Base-by-base conservation (phyloP, 2,113 vertebrate species). In the Alligator mississippiensis region DNA sequence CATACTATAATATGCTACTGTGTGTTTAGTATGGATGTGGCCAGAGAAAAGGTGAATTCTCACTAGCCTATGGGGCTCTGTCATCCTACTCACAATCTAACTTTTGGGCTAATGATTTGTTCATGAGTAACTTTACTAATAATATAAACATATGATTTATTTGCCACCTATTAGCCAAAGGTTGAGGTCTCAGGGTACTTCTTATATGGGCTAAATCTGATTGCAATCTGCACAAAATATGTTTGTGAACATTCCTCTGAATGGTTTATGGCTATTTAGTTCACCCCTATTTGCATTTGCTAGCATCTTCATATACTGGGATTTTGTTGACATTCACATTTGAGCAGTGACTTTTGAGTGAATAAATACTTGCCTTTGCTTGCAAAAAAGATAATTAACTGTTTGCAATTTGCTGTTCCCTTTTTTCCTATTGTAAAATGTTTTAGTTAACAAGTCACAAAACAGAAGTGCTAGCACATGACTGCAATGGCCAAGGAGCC, bases 361-460 rank as follows among this genome's bases (percentile, higher is more conserved):
- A 70, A 70, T 5, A 21, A 70, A 70, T 8, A 22, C 18, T 19
- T 70, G 30, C 8, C 84, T 92, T 91, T 87, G 93, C 91, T 89
- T 93, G 75, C 87, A 87, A 70, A 92, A 76, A 88, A 91, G 84
- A 34, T 11, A 27, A 55, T 70, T 93, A 93, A 80, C 94, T 93
- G 72, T 94, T 83, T 93, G 88, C 4, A 90, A 91, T 87, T 94
- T 92, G 63, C 88, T 93, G 95, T 93, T 47, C 82, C 83, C 75
- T 70, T 34, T 70, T 34, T 18, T 70, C 15, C 14, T 87, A 92
- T 14, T 77, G n/a, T n/a, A 38, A 61, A 84, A 61, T 11, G 18
- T 27, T 61, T 27, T 2, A 38, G 55, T 27, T 15, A 82, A 30
- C 16, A 9, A 15, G 47, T 34, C 3, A 15, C 25, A 34, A 25